Conservation (phyloP, 2,113 vertebrate species). For the Anarrhichthys ocellatus region DNA sequence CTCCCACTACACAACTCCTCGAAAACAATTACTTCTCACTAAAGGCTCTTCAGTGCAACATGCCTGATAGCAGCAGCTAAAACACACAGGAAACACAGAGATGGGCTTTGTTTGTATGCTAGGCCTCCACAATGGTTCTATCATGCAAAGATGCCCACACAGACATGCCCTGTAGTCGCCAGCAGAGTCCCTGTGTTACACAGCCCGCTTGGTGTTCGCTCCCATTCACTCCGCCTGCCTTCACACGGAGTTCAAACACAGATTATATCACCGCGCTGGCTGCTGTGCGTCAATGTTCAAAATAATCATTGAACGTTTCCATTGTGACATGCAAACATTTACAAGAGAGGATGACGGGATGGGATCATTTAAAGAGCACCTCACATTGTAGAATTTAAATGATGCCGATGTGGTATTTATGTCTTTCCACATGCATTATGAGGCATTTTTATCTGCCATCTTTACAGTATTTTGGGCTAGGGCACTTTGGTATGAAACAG, state of each 20-base stretch:
- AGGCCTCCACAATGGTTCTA: slow-evolving; percentile 64
- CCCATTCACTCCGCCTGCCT: slow-evolving; percentile 31
- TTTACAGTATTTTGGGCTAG: neutral
- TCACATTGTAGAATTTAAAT: neutral
- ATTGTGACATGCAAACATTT: neutral
- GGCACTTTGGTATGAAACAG: neutral
- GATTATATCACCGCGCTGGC: neutral
- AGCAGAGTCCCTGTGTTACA: slow-evolving; percentile 46
- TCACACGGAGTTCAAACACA: slow-evolving; percentile 35
- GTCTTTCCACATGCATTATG: neutral
- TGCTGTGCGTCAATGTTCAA: neutral
- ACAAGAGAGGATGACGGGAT: neutral
- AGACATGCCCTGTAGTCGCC: slow-evolving; percentile 58
- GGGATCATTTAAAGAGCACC: neutral
- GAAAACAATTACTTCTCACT: slow-evolving; percentile 33
- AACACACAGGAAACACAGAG: slow-evolving; percentile 63
- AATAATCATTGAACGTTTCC: neutral
- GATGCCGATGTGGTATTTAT: neutral
- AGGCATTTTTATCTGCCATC: neutral
- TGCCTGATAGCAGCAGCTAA: slow-evolving; percentile 54
- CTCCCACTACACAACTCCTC: slow-evolving; percentile 6
- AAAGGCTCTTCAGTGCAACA: slow-evolving; percentile 53
- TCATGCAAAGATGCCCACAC: slow-evolving; percentile 75
- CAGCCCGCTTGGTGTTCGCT: slow-evolving; percentile 34
- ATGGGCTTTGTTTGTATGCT: slow-evolving; percentile 70